phyloP scores from a whole-genome alignment of 2,797 vertebrate species.

The Poliocrania exsul region DNA sequence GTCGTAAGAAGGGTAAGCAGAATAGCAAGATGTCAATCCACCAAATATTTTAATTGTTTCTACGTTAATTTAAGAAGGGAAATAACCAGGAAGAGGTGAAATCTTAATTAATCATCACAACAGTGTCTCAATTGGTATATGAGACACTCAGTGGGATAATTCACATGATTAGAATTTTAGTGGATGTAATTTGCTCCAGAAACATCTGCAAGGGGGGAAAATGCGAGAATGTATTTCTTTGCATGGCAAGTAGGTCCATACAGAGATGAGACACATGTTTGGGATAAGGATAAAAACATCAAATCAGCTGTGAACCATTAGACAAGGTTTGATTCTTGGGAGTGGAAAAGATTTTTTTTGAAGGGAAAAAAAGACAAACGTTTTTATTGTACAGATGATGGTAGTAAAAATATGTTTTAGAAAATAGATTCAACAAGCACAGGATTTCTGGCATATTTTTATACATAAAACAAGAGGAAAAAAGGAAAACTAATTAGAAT shows the following conservation, averaged over 20 bases:
- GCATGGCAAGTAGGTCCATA: background rate
- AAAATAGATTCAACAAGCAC: background rate
- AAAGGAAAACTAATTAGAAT: background rate
- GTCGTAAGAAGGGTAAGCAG: background rate
- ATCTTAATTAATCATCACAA: conserved; percentile 42
- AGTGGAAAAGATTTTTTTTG: background rate
- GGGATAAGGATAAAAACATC: background rate
- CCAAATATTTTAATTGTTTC: conserved; percentile 10
- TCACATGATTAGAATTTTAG: conserved; percentile 34
- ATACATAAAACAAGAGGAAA: accelerated
- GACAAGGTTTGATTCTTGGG: background rate
- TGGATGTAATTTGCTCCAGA: background rate
- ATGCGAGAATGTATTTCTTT: background rate
- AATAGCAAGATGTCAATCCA: background rate
- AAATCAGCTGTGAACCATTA: background rate
- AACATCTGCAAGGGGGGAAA: background rate
- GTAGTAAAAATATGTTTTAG: background rate
- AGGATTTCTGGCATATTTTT: background rate
- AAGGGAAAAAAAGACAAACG: background rate
- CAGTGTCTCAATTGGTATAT: background rate
- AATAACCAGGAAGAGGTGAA: conserved; percentile 45
- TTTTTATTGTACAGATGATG: background rate
- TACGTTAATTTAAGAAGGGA: background rate
- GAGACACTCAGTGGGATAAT: conserved; percentile 16
- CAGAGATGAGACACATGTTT: background rate